Base-by-base conservation (phyloP, 2,888 invertebrate species). In the Pyrgus malvae region DNA sequence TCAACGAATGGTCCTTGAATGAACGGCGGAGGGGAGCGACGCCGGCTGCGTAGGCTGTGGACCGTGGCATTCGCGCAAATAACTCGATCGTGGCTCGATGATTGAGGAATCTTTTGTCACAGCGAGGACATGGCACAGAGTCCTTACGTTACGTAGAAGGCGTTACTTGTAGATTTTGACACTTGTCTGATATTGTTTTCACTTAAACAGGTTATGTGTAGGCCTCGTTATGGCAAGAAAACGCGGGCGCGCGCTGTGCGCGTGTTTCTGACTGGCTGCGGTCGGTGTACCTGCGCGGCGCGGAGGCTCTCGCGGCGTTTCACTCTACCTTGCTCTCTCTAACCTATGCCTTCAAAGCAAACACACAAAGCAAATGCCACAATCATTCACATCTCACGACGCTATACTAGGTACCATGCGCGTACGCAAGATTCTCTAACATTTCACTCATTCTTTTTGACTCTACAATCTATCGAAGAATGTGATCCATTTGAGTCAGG, bases 1-100 rank as follows among this genome's bases (percentile, higher is more conserved):
- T 86, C 85, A 84, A 86, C 82, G 86, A 83, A 78, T 87, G 84
- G 81, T 83, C 85, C 88, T 87, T 88, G 86, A 88, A 87, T 88
- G 83, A 80, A 80, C 74, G 69, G 74, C 76, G 84, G 78, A 76
- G 87, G 84, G 85, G 85, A 79, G 77, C 80, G 83, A 80, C 77
- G 83, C 83, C 86, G 86, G 85, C 84, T 82, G 85, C 80, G 88
- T 86, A 82, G 85, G 83, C 78, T 75, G 80, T 78, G 74, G 83
- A 83, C 84, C 85, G 86, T 85, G 85, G 86, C 84, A 86, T 87
- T 87, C 84, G 85, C 85, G 78, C 83, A 82, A 84, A 84, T 80
- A 84, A 68, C 63, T 68, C 59, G 61, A 68, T 66, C 66, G 68
- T 56, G 59, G 56, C 67, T 59, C 64, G 49, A 51, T 56, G 46